Base-by-base conservation (phyloP, 2,797 vertebrate genomes). In the Melanotaenia boesemani region DNA sequence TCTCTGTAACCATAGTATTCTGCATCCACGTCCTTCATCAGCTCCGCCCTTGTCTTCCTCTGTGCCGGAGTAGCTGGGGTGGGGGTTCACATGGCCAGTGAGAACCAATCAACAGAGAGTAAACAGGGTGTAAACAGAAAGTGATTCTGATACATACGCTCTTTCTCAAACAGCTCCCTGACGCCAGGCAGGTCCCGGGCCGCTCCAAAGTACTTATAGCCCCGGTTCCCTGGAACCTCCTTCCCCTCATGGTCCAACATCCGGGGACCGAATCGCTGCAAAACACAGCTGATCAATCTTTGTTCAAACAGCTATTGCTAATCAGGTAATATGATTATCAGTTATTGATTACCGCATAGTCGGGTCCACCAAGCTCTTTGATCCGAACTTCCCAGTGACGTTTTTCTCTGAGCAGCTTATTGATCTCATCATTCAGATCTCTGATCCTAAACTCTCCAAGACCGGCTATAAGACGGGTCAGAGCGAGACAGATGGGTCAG, bases 221-320 rank as follows among this genome's bases (percentile, higher is more conserved):
- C 97, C 60, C 97, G 93, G 87, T 99, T 99, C 74, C 98, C 98
- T 7, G 98, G 98, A 55, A 99, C 98, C 87, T 97, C 98, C 70
- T 97, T 98, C 26, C 98, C 98, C 83, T 99, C 97, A 0, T 98
- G 97, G 78, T 99, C 98, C 75, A 99, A 76, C 97, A 99, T 99
- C 90, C 90, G 96, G 0, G 97, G 98, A 24, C 98, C 98, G n/a
- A 98, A 89, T 41, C 96, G 95, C 98, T 99, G 84, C 18, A 44
- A 69, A 48, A 72, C 24, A 77, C 20, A 50, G 22, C 1, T 18
- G 16, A 56, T 52, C 56, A 46, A 24, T 37, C 6, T 8, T 1
- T 36, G 62, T 46, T 46, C 24, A n/a, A 22, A 9, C n/a, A 22
- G n/a, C 48, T 18, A 13, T 15, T 44, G 41, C 3, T 41, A 5